Evolutionary conservation across 2,888 invertebrate species (phyloP).

Genomic region (Eutolmus rufibarbis): DNA sequence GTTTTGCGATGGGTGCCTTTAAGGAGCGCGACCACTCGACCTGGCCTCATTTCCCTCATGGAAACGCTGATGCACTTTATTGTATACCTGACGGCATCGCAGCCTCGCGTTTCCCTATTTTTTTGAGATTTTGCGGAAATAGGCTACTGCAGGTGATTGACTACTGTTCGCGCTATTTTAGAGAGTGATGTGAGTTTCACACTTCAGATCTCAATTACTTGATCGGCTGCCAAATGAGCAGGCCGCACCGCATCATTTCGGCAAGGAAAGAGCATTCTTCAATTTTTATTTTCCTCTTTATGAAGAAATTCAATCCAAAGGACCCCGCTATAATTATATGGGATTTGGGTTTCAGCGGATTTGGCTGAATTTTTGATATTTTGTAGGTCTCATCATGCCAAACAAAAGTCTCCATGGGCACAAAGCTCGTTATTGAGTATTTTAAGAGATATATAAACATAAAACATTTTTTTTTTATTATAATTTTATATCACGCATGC

Average conservation of each 20-base stretch:
- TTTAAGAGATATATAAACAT: too few relatives aligned
- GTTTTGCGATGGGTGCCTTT: background rate
- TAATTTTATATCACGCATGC: too few relatives aligned
- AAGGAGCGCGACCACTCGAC: background rate
- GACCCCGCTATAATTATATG: too few relatives aligned
- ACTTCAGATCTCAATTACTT: background rate
- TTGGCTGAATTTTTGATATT: too few relatives aligned
- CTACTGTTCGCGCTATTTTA: background rate
- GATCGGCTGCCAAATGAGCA: background rate
- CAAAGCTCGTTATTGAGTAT: too few relatives aligned
- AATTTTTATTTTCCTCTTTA: background rate
- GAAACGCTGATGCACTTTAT: background rate
- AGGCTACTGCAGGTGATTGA: background rate
- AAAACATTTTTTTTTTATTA: too few relatives aligned
- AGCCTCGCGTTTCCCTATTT: background rate
- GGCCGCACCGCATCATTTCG: background rate
- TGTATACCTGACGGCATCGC: background rate
- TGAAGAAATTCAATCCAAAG: background rate
- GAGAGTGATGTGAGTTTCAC: background rate
- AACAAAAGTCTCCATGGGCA: too few relatives aligned
- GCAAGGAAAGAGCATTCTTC: background rate
- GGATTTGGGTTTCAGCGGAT: too few relatives aligned
- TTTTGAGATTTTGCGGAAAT: background rate
- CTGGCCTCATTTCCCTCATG: background rate
- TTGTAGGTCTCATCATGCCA: too few relatives aligned